Evolutionary conservation across 2,888 invertebrate genomes (phyloP).

Genomic region (Fissipunctia ypsillon): DNA sequence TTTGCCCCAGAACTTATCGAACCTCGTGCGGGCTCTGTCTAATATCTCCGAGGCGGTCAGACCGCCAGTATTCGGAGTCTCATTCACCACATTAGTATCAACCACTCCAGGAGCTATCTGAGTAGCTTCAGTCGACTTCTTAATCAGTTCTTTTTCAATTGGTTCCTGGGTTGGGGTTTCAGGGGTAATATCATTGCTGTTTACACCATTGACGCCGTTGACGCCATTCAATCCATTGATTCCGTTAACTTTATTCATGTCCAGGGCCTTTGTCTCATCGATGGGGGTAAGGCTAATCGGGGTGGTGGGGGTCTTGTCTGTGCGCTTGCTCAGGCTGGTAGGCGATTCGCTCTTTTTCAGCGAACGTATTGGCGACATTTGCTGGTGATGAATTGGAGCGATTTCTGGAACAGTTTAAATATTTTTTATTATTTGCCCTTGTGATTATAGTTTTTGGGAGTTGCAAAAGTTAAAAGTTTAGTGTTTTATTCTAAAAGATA

Average conservation of each 20-base stretch:
- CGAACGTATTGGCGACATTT: slow-evolving; percentile 89
- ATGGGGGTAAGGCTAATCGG: slow-evolving; percentile 88
- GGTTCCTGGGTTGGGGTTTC: slow-evolving; percentile 84
- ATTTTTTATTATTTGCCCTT: slow-evolving; percentile 55
- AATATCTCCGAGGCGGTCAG: slow-evolving; percentile 93
- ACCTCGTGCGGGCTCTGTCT: slow-evolving; percentile 95
- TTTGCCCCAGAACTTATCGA: slow-evolving; percentile 96
- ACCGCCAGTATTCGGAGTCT: slow-evolving; percentile 82
- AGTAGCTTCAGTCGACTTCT: slow-evolving; percentile 87
- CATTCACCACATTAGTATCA: slow-evolving; percentile 89
- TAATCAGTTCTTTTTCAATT: slow-evolving; percentile 83
- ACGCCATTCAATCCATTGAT: slow-evolving; percentile 75
- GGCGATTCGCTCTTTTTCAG: slow-evolving; percentile 89
- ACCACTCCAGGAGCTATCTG: slow-evolving; percentile 90
- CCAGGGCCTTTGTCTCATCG: slow-evolving; percentile 87
- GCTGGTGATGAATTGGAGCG: slow-evolving; percentile 89
- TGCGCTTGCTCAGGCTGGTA: slow-evolving; percentile 87
- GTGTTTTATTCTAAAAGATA: neutral
- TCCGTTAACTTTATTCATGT: slow-evolving; percentile 86
- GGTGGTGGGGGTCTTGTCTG: slow-evolving; percentile 89
- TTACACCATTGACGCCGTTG: slow-evolving; percentile 73
- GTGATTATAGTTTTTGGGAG: slow-evolving; percentile 53
- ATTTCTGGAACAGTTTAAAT: slow-evolving; percentile 84
- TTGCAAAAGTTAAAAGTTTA: slow-evolving; percentile 69
- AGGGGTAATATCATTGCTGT: slow-evolving; percentile 84